A percentile compares a stretch with the other conserved stretches of the same genome.
phyloP scores from a whole-genome alignment of 1,140 invertebrate species.

The Eubasilissa regina region DNA sequence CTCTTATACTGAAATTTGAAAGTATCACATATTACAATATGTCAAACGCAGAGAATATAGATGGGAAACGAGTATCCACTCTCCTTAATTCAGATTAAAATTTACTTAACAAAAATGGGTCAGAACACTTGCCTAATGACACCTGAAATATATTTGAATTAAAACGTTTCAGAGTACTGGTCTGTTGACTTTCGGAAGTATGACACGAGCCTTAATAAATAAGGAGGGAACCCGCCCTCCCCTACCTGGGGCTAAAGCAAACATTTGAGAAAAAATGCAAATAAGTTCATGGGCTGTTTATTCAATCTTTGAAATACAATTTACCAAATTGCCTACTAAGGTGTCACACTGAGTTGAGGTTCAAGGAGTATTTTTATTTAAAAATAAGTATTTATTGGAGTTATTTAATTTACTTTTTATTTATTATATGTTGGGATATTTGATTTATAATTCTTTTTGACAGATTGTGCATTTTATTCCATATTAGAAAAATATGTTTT shows the following conservation, averaged over 20 bases:
- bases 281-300: background rate
- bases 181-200: conserved; percentile 13
- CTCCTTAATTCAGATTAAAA: too few relatives aligned
- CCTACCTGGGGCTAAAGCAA: background rate
- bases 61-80: too few relatives aligned
- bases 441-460: too few relatives aligned
- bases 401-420: too few relatives aligned
- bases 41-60: too few relatives aligned
- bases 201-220: conserved; percentile 8
- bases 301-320: background rate
- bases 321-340: background rate
- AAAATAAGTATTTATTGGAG: too few relatives aligned
- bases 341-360: background rate
- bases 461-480: too few relatives aligned
- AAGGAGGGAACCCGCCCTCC: background rate
- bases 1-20: too few relatives aligned
- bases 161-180: background rate
- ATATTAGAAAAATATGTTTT: too few relatives aligned
- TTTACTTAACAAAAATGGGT: background rate
- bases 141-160: background rate
- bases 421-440: too few relatives aligned
- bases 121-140: background rate
- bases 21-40: too few relatives aligned
- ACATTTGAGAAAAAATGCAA: conserved; percentile 2
- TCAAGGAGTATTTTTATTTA: background rate